Conservation (phyloP, 2,888 invertebrate species). For the Lasioglossum oenotherae region DNA sequence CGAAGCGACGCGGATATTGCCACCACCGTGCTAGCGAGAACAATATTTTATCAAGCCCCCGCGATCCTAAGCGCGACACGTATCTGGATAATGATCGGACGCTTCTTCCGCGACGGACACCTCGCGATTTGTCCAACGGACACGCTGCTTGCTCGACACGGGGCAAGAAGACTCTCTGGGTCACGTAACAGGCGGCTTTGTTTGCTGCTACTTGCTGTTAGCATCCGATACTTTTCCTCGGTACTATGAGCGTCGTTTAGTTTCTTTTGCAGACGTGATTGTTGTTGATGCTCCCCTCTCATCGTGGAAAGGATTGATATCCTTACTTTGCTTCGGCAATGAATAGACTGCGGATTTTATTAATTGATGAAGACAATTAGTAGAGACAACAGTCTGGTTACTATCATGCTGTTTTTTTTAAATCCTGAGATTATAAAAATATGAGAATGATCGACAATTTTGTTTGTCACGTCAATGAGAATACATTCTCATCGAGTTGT, state of each 20-base stretch:
- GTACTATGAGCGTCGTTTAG: neutral
- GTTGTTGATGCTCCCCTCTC: neutral
- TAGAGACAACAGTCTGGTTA: too few species aligned
- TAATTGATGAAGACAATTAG: too few species aligned
- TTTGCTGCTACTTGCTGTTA: neutral
- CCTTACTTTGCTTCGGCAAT: neutral
- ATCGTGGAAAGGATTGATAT: neutral
- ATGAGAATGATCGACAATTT: too few species aligned
- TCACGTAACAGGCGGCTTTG: neutral
- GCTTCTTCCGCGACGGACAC: neutral
- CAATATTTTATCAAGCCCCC: conserved; percentile 13
- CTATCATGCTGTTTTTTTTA: too few species aligned
- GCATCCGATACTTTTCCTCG: neutral
- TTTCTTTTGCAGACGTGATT: neutral
- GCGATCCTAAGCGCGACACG: conserved; percentile 1
- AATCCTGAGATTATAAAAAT: too few species aligned
- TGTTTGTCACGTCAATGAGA: too few species aligned
- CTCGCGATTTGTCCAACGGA: neutral
- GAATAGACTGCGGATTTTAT: neutral
- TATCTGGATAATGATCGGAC: conserved; percentile 9
- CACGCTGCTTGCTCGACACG: neutral
- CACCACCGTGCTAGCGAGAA: neutral
- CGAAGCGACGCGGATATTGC: conserved; percentile 25
- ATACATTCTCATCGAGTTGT: too few species aligned
- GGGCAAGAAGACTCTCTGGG: neutral